Conservation (phyloP, 2,888 invertebrate species). For the Melipona bicolor region DNA sequence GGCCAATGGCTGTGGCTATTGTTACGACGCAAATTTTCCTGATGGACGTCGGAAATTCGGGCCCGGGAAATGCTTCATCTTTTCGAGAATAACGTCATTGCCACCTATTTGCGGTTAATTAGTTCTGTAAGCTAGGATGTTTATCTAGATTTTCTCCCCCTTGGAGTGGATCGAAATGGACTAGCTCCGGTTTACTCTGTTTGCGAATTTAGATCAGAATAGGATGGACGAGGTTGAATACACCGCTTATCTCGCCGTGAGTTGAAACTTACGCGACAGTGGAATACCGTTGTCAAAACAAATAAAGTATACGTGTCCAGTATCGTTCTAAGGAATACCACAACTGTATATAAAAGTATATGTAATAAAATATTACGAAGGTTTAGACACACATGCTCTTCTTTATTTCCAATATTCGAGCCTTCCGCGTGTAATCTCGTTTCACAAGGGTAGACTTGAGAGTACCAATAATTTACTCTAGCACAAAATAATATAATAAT, state of each 20-base stretch:
- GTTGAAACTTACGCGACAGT: background rate
- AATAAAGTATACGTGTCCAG: too few relatives aligned
- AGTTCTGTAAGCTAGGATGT: background rate
- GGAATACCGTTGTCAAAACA: background rate
- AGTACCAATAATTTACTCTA: too few relatives aligned
- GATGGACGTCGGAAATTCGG: background rate
- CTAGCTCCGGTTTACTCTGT: background rate
- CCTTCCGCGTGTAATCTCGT: too few relatives aligned
- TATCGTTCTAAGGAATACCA: too few relatives aligned
- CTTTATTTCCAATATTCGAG: too few relatives aligned
- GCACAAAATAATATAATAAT: too few relatives aligned
- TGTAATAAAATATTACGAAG: too few relatives aligned
- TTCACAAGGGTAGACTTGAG: too few relatives aligned
- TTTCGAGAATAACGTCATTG: background rate
- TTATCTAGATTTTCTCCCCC: background rate
- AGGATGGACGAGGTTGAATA: background rate
- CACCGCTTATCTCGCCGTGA: background rate
- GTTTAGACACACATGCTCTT: too few relatives aligned
- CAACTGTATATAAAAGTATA: too few relatives aligned
- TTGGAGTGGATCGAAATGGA: too few relatives aligned
- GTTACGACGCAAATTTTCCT: conserved; percentile 1
- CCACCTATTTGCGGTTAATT: background rate
- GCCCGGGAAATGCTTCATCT: background rate
- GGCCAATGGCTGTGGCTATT: background rate
- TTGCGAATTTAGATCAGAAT: background rate